Percentiles rank a stretch among this genome's conserved stretches.
Conservation (phyloP, 2,113 vertebrate species). For the Malurus melanocephalus region DNA sequence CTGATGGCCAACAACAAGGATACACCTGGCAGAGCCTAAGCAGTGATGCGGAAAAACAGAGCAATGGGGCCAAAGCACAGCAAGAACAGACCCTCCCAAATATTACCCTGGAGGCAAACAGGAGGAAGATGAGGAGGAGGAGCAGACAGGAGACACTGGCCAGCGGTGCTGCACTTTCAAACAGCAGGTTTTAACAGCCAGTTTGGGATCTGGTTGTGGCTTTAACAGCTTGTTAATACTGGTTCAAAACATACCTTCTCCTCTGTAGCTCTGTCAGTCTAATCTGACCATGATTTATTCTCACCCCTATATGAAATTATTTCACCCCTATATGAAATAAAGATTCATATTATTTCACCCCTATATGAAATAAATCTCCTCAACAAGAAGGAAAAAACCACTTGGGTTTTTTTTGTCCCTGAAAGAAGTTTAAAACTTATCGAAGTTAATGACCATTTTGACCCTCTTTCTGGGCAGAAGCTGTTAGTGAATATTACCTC, state of each 20-base stretch:
- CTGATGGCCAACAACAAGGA: background rate
- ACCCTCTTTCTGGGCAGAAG: background rate
- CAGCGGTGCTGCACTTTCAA: background rate
- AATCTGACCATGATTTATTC: conserved; percentile 10
- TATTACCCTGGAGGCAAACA: background rate
- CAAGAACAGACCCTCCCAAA: background rate
- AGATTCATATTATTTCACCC: background rate
- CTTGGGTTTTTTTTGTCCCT: background rate
- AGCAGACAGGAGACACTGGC: background rate
- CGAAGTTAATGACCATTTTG: background rate
- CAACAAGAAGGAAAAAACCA: background rate
- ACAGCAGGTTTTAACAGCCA: background rate
- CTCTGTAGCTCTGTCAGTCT: background rate
- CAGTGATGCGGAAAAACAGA: background rate
- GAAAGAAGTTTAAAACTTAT: background rate
- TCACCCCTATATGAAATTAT: background rate
- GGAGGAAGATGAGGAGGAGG: background rate
- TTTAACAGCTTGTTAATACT: conserved; percentile 13
- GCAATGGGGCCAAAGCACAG: background rate
- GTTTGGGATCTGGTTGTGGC: background rate
- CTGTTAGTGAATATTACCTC: background rate
- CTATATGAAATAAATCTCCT: background rate
- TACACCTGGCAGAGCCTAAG: background rate
- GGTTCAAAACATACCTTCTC: conserved; percentile 1
- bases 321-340: background rate